Base-by-base conservation (phyloP, 2,888 invertebrate genomes). In the Gnatocerus cornutus region DNA sequence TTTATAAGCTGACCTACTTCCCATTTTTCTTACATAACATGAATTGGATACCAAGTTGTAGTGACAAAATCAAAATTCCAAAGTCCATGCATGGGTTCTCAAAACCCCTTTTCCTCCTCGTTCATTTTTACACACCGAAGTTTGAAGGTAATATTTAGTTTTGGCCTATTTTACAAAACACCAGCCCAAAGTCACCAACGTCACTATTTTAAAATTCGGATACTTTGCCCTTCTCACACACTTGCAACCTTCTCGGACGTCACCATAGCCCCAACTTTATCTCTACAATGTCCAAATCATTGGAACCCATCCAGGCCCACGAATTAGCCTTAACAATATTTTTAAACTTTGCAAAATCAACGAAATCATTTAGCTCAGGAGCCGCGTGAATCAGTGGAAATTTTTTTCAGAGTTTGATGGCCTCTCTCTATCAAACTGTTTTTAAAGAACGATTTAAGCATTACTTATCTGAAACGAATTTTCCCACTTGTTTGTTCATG, bases 11-110 rank as follows among this genome's bases (percentile, higher is more conserved):
- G 62, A 62, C 62, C 62, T 13, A 62, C 52, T 62, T 52, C 52
- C 52, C 52, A 52, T 62, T 62, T 62, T 62, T 62, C 62, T 62
- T 62, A 62, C 62, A 52, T 62, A 62, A 62, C 52, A 43, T 41
- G 33, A 59, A 59, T 59, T 52, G 62, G 52, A 62, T 41, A 52
- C 46, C 21, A 39, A 14, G 39, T 41, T 12, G 62, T 39, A 62
- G 48, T 62, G 14, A 62, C 45, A 33, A 27, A 59, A 59, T 30
- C 33, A n/a, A 33, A 33, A 21, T 21, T 1, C 21, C 21, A 21
- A 21, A 21, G 21, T 21, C 55, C 55, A 3, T n/a, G 39, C 55
- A 10, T 29, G 13, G 58, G n/a, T 37, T 43, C 58, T 45, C 43
- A 21, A 21, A 21, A 21, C 1, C 21, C 4, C 21, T 21, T 21